A percentile compares a stretch with the other conserved stretches of the same genome.
Evolutionary conservation across 2,113 vertebrate species (phyloP).

Genomic region (Neomonachus schauinslandi): DNA sequence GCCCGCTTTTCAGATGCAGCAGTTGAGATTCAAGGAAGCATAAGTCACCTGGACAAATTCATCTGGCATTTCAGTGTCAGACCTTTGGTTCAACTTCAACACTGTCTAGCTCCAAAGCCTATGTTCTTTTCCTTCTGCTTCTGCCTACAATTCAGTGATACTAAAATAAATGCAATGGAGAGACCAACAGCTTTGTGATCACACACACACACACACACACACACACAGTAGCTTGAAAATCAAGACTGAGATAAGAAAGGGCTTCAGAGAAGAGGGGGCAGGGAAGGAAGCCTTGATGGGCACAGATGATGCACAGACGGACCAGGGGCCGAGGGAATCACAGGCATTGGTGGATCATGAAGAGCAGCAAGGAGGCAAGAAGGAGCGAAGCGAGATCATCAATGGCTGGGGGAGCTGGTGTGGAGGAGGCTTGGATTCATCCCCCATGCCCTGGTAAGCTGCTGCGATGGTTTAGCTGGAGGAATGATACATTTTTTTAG

Average conservation of each 20-base stretch:
- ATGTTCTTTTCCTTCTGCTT: not conserved
- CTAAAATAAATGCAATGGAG: not conserved
- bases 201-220: too few species aligned
- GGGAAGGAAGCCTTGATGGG: too few species aligned
- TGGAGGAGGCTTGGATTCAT: not conserved
- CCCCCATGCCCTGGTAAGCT: not conserved
- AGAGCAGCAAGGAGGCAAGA: too few species aligned
- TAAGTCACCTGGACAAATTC: not conserved
- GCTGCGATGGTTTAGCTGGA: not conserved
- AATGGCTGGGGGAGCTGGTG: not conserved
- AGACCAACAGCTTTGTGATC: not conserved
- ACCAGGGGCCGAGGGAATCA: not conserved
- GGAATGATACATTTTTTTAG: not conserved
- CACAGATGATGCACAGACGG: not conserved
- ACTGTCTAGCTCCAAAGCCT: not conserved
- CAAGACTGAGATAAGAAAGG: not conserved
- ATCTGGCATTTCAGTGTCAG: too few species aligned
- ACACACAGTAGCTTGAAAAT: not conserved
- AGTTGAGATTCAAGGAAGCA: not conserved
- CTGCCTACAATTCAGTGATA: not conserved
- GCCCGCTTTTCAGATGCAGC: not conserved
- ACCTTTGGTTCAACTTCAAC: not conserved
- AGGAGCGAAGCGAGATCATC: too few species aligned
- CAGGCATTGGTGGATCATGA: rapidly evolving
- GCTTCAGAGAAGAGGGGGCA: not conserved